These are phyloP conservation scores for Agrotis segetum DNA, from an alignment of 2,888 invertebrate genomes.

Conservation along the genomic window DNA sequence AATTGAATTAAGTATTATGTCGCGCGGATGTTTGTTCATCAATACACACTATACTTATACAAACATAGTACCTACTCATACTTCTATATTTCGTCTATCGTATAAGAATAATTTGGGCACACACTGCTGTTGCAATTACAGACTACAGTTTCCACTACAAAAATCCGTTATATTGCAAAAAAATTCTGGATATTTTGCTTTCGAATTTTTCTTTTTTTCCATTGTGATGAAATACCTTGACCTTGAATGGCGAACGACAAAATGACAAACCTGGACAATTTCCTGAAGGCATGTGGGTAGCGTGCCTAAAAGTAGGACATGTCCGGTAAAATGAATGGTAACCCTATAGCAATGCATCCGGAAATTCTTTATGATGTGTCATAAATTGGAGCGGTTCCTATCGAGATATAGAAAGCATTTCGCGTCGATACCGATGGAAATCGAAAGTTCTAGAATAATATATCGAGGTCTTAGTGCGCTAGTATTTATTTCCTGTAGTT, in stretches of 20 bases:
- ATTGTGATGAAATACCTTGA: too few species aligned
- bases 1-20: conserved; percentile 17
- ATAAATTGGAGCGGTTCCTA: background rate
- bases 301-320: too few species aligned
- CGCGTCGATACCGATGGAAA: conserved; percentile 1
- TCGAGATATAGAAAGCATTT: conserved; percentile 8
- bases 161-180: too few species aligned
- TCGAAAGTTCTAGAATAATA: conserved; percentile 26
- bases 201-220: too few species aligned
- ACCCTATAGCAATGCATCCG: conserved; percentile 6
- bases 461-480: conserved; percentile 15
- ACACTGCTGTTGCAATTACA: background rate
- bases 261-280: too few species aligned
- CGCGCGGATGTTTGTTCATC: conserved; percentile 26
- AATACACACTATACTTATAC: background rate
- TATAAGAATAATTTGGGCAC: conserved; percentile 5
- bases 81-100: conserved; percentile 4
- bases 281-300: too few species aligned
- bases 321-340: background rate
- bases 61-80: too few species aligned
- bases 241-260: too few species aligned
- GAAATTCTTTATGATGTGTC: conserved; percentile 20
- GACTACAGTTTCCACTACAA: background rate
- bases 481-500: conserved; percentile 9
- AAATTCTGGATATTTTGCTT: too few species aligned